phyloP scores from a whole-genome alignment of 2,888 invertebrate genomes.

The Caenorhabditis sp. region DNA sequence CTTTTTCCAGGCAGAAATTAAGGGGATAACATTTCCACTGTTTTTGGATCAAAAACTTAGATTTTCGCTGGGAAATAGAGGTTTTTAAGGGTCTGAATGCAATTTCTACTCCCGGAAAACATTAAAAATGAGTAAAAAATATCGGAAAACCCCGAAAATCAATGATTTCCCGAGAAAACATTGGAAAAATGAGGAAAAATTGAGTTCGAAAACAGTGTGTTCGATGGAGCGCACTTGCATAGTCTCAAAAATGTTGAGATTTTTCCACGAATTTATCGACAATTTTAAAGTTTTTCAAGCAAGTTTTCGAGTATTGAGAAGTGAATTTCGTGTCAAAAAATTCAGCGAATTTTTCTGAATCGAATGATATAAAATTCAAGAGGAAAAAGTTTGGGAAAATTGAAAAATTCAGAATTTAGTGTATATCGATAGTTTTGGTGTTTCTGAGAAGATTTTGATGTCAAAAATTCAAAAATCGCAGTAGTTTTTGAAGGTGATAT shows the following conservation, averaged over 20 bases:
- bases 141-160: neutral
- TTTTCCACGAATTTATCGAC: conserved; percentile 21
- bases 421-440: no score
- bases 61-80: neutral
- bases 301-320: neutral
- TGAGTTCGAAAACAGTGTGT: conserved; percentile 28
- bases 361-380: no score
- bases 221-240: conserved; percentile 48
- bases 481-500: no score
- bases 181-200: neutral
- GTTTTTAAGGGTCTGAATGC: neutral
- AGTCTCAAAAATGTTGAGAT: neutral
- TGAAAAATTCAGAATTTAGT: no score
- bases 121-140: neutral
- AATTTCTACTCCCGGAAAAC: neutral
- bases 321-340: neutral
- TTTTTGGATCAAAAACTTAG: neutral
- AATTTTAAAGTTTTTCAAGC: neutral
- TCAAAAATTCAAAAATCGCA: no score
- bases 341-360: no score
- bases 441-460: no score
- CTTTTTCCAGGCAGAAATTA: no score
- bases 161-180: neutral
- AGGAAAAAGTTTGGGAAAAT: no score
- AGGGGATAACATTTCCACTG: no score